Conservation (phyloP, 2,113 vertebrate genomes). For the Eclectus roratus region DNA sequence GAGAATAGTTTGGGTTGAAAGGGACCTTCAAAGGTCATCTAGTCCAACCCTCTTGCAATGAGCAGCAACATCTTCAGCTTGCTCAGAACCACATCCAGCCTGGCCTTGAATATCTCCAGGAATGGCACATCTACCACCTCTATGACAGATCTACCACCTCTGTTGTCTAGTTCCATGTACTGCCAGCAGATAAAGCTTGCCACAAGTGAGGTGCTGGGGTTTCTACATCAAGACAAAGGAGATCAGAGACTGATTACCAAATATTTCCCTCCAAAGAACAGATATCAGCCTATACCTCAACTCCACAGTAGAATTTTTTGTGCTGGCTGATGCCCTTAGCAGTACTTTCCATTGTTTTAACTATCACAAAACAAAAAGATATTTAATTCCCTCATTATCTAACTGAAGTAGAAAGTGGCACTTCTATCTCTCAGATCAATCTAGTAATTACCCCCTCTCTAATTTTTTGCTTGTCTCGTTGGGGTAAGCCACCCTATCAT, state of each 20-base stretch:
- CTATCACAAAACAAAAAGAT: background rate
- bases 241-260: background rate
- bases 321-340: background rate
- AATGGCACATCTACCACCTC: background rate
- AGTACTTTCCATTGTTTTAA: background rate
- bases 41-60: background rate
- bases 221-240: background rate
- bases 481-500: background rate
- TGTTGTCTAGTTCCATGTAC: background rate
- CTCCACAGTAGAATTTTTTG: background rate
- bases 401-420: background rate
- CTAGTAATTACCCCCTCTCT: background rate
- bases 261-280: background rate
- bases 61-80: background rate
- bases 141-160: background rate
- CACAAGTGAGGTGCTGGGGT: rapidly evolving
- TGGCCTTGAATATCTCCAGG: background rate
- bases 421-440: background rate
- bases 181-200: background rate
- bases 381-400: background rate
- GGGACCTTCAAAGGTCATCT: background rate
- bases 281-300: background rate
- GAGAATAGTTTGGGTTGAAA: background rate
- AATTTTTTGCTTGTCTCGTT: background rate
- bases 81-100: background rate